Evolutionary conservation across 2,797 vertebrate genomes (phyloP).

Genomic region (Catamblyrhynchus diadema): DNA sequence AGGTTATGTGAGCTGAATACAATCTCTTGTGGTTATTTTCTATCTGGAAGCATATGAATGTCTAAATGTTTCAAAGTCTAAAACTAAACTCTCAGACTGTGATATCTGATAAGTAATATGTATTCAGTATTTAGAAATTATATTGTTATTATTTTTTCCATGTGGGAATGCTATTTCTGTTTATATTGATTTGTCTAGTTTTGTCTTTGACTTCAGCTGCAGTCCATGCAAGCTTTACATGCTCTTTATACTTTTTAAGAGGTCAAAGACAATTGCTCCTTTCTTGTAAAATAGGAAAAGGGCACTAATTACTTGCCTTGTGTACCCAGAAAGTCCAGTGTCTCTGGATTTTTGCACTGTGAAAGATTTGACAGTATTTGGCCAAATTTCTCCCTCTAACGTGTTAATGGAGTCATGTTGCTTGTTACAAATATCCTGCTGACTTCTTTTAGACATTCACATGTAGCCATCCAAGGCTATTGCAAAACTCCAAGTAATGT

Average conservation of each 20-base stretch:
- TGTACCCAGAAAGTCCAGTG: not conserved
- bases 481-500: not conserved
- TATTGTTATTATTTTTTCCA: not conserved
- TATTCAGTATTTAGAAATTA: not conserved
- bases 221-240: not conserved
- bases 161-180: not conserved
- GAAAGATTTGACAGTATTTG: not conserved
- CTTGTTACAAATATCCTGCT: not conserved
- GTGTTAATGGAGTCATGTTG: not conserved
- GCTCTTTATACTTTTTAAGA: not conserved
- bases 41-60: not conserved
- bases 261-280: not conserved
- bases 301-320: not conserved
- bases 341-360: not conserved
- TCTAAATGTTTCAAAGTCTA: not conserved
- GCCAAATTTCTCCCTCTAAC: not conserved
- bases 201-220: not conserved
- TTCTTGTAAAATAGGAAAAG: not conserved
- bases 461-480: not conserved
- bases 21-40: not conserved
- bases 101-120: not conserved
- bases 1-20: not conserved
- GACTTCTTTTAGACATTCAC: not conserved
- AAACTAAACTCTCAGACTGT: not conserved
- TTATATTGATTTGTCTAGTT: not conserved